phyloP scores from a whole-genome alignment of 2,888 invertebrate species.

The Leucania comma region DNA sequence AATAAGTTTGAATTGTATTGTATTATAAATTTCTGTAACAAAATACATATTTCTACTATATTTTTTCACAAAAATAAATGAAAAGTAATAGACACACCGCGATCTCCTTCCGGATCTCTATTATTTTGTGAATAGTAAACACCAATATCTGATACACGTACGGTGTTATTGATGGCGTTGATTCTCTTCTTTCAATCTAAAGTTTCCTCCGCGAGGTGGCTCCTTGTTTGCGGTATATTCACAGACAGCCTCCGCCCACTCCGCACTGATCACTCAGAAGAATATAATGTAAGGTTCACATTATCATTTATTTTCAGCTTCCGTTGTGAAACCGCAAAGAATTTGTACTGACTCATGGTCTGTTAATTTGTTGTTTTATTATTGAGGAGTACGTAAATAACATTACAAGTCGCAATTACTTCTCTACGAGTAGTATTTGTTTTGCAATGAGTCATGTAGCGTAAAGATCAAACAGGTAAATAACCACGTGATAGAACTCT shows the following conservation, averaged over 20 bases:
- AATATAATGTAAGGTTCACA: slow-evolving; percentile 42
- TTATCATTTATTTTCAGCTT: slow-evolving; percentile 53
- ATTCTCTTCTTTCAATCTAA: slow-evolving; percentile 70
- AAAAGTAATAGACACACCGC: neutral
- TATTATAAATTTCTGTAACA: no score
- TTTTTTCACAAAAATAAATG: neutral
- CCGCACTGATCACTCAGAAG: slow-evolving; percentile 34
- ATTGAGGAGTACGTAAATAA: neutral
- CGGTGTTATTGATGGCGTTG: slow-evolving; percentile 70
- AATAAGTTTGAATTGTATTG: no score
- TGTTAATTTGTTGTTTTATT: slow-evolving; percentile 26
- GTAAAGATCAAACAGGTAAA: neutral
- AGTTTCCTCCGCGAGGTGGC: slow-evolving; percentile 51
- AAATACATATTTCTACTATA: no score
- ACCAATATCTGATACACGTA: slow-evolving; percentile 67
- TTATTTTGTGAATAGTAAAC: slow-evolving; percentile 60
- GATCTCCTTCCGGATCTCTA: slow-evolving; percentile 16
- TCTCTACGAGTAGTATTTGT: neutral
- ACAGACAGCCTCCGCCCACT: slow-evolving; percentile 28
- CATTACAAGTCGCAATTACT: neutral
- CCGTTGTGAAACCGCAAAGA: slow-evolving; percentile 51
- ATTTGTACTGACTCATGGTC: slow-evolving; percentile 43
- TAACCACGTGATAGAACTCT: neutral
- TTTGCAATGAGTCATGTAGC: neutral
- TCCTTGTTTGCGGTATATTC: slow-evolving; percentile 38